Evolutionary conservation across 2,888 invertebrate species (phyloP).

Genomic region (Chelonus formosanus): DNA sequence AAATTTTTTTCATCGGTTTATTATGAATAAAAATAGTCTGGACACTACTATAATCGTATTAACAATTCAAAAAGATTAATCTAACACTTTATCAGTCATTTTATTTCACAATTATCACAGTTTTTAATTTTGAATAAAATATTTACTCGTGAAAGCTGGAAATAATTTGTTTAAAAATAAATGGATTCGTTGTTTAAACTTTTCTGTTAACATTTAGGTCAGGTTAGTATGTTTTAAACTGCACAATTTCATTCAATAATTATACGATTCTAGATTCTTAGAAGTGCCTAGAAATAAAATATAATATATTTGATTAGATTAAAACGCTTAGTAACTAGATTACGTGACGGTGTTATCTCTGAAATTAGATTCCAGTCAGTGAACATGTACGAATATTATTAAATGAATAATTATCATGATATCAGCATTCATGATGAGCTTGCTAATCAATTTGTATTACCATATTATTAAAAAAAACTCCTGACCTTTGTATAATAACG

Average conservation of each 20-base stretch:
- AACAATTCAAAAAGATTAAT: background rate
- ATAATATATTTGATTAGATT: conserved; percentile 60
- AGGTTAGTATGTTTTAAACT: no score
- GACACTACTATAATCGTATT: no score
- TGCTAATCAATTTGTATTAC: conserved; percentile 22
- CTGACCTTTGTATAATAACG: conserved; percentile 23
- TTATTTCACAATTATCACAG: conserved; percentile 10
- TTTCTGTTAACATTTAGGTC: no score
- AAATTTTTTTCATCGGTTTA: no score
- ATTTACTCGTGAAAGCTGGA: background rate
- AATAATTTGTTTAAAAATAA: no score
- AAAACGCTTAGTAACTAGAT: conserved; percentile 65
- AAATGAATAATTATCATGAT: conserved; percentile 41
- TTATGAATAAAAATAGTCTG: no score
- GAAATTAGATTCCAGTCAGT: conserved; percentile 60
- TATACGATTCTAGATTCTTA: background rate
- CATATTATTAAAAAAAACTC: conserved; percentile 12
- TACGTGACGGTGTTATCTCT: conserved; percentile 59
- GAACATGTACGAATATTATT: conserved; percentile 45
- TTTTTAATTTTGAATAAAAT: conserved; percentile 14
- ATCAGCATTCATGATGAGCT: conserved; percentile 32
- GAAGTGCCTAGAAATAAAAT: background rate
- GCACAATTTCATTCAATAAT: background rate
- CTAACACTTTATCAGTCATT: conserved; percentile 5
- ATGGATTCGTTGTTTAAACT: no score